These are phyloP conservation scores for Coremacera marginata DNA, from an alignment of 2,888 invertebrate species.

Conservation along the genomic window DNA sequence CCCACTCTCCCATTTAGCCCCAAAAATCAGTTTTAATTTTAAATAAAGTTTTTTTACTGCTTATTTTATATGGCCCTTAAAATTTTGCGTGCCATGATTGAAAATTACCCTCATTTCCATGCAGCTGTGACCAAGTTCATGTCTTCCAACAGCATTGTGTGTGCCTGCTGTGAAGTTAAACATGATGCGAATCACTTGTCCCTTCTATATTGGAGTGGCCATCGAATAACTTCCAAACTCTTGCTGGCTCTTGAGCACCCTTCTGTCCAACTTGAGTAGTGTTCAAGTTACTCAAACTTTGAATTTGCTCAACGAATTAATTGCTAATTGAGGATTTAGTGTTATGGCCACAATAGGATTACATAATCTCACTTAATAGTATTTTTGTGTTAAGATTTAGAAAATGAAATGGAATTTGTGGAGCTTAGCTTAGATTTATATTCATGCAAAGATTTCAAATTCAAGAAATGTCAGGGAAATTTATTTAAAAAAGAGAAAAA, in stretches of 20 bases:
- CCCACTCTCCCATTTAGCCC: constrained; percentile 39
- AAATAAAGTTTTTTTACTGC: constrained; percentile 30
- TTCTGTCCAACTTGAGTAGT: constrained; percentile 15
- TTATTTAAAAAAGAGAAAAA: too few relatives aligned
- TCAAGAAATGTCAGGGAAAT: too few relatives aligned
- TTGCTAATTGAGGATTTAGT: constrained; percentile 60
- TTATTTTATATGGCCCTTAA: constrained; percentile 22
- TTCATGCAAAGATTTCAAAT: too few relatives aligned
- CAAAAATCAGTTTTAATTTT: constrained; percentile 56
- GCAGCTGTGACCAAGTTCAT: background rate
- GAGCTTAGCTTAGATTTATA: background rate
- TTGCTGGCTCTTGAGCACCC: constrained; percentile 14
- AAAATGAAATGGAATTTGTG: background rate
- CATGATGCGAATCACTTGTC: background rate
- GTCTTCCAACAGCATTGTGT: constrained; percentile 13
- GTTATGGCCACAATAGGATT: constrained; percentile 53
- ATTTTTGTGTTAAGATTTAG: constrained; percentile 43
- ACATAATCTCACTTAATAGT: constrained; percentile 58
- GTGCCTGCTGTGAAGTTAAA: background rate
- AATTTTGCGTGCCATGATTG: constrained; percentile 36
- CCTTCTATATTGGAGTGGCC: background rate
- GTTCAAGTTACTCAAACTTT: constrained; percentile 31
- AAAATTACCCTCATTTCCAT: constrained; percentile 38
- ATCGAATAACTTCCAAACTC: background rate
- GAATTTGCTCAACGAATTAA: constrained; percentile 52